phyloP scores from a whole-genome alignment of 1,140 invertebrate genomes.

The Magallana gigas region DNA sequence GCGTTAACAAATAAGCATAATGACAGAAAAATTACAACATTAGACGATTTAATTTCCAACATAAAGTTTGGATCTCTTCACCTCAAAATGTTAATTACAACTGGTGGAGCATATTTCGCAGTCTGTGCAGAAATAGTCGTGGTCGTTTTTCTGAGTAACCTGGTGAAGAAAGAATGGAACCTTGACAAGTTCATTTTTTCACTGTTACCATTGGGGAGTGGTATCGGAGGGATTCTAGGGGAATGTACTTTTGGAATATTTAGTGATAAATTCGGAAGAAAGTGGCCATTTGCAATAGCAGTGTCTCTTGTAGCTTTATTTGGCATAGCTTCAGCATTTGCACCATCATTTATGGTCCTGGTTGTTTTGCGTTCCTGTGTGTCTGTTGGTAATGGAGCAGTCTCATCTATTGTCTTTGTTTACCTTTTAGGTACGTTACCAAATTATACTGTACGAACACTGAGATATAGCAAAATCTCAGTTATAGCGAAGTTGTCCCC shows the following conservation, averaged over 20 bases:
- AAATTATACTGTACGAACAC: background rate
- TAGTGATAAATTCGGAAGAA: constrained; percentile 72
- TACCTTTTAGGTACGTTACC: constrained; percentile 69
- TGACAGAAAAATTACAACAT: constrained; percentile 40
- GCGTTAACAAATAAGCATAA: background rate
- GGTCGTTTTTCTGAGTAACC: constrained; percentile 72
- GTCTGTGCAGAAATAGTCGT: constrained; percentile 73
- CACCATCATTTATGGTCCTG: constrained; percentile 66
- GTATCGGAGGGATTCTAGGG: constrained; percentile 68
- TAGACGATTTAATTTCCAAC: constrained; percentile 70
- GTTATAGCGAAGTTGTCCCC: too few species aligned
- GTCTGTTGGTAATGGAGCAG: constrained; percentile 68
- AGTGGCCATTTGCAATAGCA: constrained; percentile 65
- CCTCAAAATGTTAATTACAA: constrained; percentile 67
- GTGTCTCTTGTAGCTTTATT: constrained; percentile 65
- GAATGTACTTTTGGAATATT: constrained; percentile 69
- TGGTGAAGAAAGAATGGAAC: constrained; percentile 70
- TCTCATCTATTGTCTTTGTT: constrained; percentile 71
- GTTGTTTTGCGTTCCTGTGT: constrained; percentile 67
- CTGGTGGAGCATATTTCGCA: constrained; percentile 74
- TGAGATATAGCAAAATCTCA: too few species aligned
- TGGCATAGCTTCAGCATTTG: constrained; percentile 68
- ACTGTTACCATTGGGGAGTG: constrained; percentile 67
- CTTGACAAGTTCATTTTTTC: constrained; percentile 67
- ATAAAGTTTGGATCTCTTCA: constrained; percentile 73